These are phyloP conservation scores for Loriculus beryllinus DNA, from an alignment of 2,797 vertebrate species.

Conservation along the genomic window DNA sequence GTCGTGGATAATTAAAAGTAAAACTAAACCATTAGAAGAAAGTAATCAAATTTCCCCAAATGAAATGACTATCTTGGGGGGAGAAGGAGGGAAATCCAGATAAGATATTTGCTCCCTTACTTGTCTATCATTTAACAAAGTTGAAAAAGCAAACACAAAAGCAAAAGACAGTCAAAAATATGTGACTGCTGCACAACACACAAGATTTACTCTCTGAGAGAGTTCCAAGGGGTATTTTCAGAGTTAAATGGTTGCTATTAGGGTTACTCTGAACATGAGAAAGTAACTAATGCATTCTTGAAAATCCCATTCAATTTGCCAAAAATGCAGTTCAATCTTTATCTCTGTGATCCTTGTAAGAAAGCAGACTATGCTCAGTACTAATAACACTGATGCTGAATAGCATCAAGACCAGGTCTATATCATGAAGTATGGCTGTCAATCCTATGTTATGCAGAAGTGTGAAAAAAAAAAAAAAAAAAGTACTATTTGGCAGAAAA, in stretches of 20 bases:
- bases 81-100: accelerated
- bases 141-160: not conserved
- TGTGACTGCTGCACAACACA: not conserved
- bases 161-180: not conserved
- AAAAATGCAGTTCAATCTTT: not conserved
- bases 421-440: not conserved
- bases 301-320: not conserved
- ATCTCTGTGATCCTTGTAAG: not conserved
- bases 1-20: not conserved
- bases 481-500: not conserved
- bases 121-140: not conserved
- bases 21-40: not conserved
- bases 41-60: not conserved
- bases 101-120: not conserved
- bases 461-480: not conserved
- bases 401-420: not conserved
- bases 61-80: not conserved
- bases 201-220: not conserved
- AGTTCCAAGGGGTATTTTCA: not conserved
- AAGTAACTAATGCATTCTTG: not conserved
- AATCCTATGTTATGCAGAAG: not conserved
- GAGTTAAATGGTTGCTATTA: not conserved
- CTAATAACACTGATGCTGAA: not conserved
- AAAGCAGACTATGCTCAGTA: not conserved
- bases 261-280: not conserved